Base-by-base conservation (phyloP, 2,888 invertebrate genomes). In the Drosophila tanythrix region DNA sequence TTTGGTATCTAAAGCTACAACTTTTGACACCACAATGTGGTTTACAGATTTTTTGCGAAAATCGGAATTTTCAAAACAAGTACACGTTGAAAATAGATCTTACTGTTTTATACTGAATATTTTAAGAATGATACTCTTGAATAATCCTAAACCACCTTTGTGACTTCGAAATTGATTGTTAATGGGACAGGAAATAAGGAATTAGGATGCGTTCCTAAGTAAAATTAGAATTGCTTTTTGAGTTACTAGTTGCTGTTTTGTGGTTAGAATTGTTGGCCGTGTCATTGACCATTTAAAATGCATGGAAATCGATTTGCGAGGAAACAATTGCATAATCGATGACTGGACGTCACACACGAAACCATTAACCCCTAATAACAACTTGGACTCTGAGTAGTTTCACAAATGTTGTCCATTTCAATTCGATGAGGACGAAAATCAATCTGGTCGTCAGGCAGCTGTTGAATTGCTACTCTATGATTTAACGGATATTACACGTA, bases 361-460 rank as follows among this genome's bases (percentile, higher is more conserved):
- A 57, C 40, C 56, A 63, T 25, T 33, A 64, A 60, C 33, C 60
- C 76, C 83, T 77, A 83, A 87, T 89, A 66, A 18, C 27, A 51
- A 18, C n/a, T 29, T 29, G 29, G 3, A 11, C n/a, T 18, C 29
- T 29, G 3, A 29, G 31, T 21, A 27, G 53, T 25, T 43, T 59
- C 69, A 63, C 57, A 64, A 83, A 74, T 73, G 71, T 70, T 72
- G 59, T 71, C 71, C 73, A 85, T 88, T 86, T 78, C 78, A 76
- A 89, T 84, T 89, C 84, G 85, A 89, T 85, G 89, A 84, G 88
- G 80, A 80, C 78, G 74, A 75, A 85, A 85, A 89, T 85, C 89
- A 89, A 89, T 85, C 89, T 74, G 71, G 60, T 72, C 74, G 51
- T 75, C 71, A 59, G 33, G 65, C 51, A 13, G 25, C 57, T 29